A percentile compares a stretch with the other conserved stretches of the same genome.
These are phyloP conservation scores for Linyphia triangularis DNA, from an alignment of 2,888 invertebrate species.

Conservation along the genomic window DNA sequence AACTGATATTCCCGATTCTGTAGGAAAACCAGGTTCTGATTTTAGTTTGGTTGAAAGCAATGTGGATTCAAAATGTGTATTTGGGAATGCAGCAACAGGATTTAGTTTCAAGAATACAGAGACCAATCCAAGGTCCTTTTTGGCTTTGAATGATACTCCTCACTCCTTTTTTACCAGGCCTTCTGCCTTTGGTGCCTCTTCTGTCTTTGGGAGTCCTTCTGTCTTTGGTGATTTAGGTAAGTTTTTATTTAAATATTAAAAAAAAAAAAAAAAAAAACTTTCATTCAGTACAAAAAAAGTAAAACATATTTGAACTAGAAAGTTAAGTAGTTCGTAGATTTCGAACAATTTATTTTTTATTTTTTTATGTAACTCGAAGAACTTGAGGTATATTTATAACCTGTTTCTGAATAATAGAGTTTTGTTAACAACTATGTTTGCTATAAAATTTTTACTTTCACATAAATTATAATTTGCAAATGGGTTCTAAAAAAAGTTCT, in stretches of 20 bases:
- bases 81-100: slow-evolving; percentile 11
- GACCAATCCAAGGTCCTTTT: background rate
- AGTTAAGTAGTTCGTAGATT: no score
- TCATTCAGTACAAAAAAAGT: no score
- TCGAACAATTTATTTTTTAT: background rate
- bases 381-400: no score
- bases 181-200: background rate
- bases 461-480: no score
- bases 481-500: no score
- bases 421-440: background rate
- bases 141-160: slow-evolving; percentile 15
- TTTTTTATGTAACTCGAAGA: background rate
- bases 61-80: background rate
- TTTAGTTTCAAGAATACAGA: background rate
- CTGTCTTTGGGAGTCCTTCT: slow-evolving; percentile 24
- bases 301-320: no score
- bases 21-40: no score
- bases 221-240: background rate
- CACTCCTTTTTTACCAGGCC: slow-evolving; percentile 21
- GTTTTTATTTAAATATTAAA: slow-evolving; percentile 16
- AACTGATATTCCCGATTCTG: slow-evolving; percentile 3
- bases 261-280: no score
- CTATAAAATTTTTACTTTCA: background rate
- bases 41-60: no score
- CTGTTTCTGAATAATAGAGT: no score